Percentiles rank a stretch among this genome's conserved stretches.
phyloP scores from a whole-genome alignment of 2,797 vertebrate genomes.

The Apodemus agrarius region DNA sequence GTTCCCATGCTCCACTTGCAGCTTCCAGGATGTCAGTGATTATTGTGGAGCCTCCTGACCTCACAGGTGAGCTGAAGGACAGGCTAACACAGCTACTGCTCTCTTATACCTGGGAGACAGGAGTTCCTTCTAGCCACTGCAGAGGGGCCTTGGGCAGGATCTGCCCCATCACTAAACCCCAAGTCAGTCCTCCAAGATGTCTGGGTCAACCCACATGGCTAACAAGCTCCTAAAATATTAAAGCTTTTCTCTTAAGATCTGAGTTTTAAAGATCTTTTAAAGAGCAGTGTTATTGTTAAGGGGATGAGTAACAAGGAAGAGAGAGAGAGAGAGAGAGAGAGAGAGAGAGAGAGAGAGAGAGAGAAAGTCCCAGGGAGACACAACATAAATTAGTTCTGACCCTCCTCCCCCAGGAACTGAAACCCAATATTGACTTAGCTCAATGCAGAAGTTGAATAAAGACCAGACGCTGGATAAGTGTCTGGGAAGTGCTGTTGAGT shows the following conservation, averaged over 20 bases:
- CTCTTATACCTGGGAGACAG: not conserved
- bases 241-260: not conserved
- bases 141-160: not conserved
- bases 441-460: not conserved
- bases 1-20: not conserved
- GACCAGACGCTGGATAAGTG: too few relatives aligned
- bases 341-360: not conserved
- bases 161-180: not conserved
- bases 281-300: not conserved
- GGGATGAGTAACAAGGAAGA: not conserved
- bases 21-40: not conserved
- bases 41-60: not conserved
- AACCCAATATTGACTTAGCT: not conserved
- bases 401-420: not conserved
- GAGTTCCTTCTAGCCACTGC: not conserved
- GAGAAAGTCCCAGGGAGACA: not conserved
- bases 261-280: not conserved
- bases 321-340: too few relatives aligned
- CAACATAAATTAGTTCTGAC: not conserved
- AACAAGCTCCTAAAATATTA: not conserved
- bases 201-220: not conserved
- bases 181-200: not conserved
- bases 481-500: not conserved
- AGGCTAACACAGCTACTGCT: too few relatives aligned
- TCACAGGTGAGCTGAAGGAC: not conserved